These are phyloP conservation scores for Hypsibius dujardini DNA, from an alignment of 1,140 invertebrate genomes.

Conservation along the genomic window DNA sequence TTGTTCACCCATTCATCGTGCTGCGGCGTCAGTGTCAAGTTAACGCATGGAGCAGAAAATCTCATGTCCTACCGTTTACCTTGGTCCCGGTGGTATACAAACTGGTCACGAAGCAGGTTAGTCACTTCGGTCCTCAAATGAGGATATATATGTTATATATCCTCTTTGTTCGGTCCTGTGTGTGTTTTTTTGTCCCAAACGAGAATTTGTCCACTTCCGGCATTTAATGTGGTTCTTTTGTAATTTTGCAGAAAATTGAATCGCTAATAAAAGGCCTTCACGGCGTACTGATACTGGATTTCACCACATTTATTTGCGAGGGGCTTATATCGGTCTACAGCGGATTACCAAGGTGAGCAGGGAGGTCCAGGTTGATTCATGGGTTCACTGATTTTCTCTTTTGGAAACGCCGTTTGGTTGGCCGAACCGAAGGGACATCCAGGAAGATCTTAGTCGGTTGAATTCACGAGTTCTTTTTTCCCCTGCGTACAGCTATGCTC, in stretches of 20 bases:
- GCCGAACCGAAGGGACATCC: no score
- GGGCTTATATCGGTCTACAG: not conserved
- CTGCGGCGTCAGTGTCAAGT: constrained; percentile 16
- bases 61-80: not conserved
- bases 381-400: no score
- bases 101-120: not conserved
- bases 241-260: constrained; percentile 15
- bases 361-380: not conserved
- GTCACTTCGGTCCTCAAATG: not conserved
- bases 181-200: not conserved
- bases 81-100: not conserved
- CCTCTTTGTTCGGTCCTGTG: not conserved
- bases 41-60: constrained; percentile 11
- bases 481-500: not conserved
- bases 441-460: no score
- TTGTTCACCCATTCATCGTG: constrained; percentile 6
- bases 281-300: constrained; percentile 9
- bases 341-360: not conserved
- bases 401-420: no score
- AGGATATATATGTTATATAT: not conserved
- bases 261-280: not conserved
- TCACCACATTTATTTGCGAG: not conserved
- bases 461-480: constrained; percentile 9
- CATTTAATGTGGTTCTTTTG: not conserved
- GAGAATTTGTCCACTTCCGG: not conserved